Conservation (phyloP, 2,113 vertebrate species). For the Rhea americana region DNA sequence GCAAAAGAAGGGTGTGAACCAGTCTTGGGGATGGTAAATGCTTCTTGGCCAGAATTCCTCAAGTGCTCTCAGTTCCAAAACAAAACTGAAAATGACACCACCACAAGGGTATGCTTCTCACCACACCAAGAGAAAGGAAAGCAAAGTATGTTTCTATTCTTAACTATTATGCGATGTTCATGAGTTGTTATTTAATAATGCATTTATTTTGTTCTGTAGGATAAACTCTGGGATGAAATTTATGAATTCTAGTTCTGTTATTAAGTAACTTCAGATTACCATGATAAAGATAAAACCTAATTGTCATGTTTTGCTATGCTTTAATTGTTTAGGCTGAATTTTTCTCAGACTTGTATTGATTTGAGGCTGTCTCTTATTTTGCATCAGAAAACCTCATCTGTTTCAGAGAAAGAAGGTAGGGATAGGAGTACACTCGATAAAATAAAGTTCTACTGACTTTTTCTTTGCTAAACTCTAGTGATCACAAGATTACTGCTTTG, state of each 20-base stretch:
- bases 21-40: constrained; percentile 90
- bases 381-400: background rate
- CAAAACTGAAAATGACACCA: constrained; percentile 59
- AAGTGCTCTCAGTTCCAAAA: constrained; percentile 91
- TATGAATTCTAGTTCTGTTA: background rate
- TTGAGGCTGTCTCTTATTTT: background rate
- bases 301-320: background rate
- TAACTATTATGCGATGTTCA: background rate
- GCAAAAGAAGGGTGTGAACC: constrained; percentile 92
- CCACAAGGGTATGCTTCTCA: constrained; percentile 79
- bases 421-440: background rate
- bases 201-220: background rate
- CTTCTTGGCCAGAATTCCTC: constrained; percentile 93
- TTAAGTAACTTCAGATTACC: background rate
- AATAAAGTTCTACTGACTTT: background rate
- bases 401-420: background rate
- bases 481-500: background rate
- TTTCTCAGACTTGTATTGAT: background rate
- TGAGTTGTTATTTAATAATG: background rate
- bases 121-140: constrained; percentile 82
- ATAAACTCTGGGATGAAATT: background rate
- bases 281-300: background rate
- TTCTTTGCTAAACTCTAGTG: background rate
- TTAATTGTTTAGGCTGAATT: background rate
- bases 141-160: constrained; percentile 77